A percentile compares a stretch with the other conserved stretches of the same genome.
phyloP scores from a whole-genome alignment of 2,113 vertebrate species.

The Barbus barbus region DNA sequence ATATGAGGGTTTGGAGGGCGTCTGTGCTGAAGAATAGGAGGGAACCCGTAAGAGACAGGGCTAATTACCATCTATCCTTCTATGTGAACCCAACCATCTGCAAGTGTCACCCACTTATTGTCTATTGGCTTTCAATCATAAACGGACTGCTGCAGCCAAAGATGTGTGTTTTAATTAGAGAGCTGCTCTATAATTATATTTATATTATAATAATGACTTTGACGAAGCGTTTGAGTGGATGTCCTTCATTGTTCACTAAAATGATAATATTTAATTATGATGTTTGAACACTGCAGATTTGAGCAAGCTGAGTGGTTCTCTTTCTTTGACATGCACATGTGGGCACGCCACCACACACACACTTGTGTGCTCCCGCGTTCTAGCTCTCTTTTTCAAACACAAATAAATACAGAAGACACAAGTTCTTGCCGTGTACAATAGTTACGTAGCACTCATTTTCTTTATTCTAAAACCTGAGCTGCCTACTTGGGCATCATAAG shows the following conservation, averaged over 20 bases:
- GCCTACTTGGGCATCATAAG: not conserved
- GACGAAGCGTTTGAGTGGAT: slow-evolving; percentile 58
- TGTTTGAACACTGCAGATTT: slow-evolving; percentile 62
- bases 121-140: slow-evolving; percentile 59
- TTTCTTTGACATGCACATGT: slow-evolving; percentile 37
- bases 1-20: slow-evolving; percentile 56
- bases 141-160: slow-evolving; percentile 57
- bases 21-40: slow-evolving; percentile 60
- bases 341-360: slow-evolving; percentile 8
- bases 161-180: slow-evolving; percentile 68
- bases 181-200: slow-evolving; percentile 64
- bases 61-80: slow-evolving; percentile 64
- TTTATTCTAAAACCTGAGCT: not conserved
- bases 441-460: not conserved
- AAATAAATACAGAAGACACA: not conserved
- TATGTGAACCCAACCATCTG: slow-evolving; percentile 62
- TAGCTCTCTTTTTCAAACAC: not conserved
- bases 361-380: not conserved
- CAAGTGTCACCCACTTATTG: slow-evolving; percentile 56
- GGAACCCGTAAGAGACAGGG: slow-evolving; percentile 54
- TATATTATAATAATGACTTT: slow-evolving; percentile 66
- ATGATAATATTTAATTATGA: slow-evolving; percentile 65
- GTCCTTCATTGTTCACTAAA: slow-evolving; percentile 61
- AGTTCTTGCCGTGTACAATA: not conserved
- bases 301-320: slow-evolving; percentile 53